Conservation (phyloP, 2,113 vertebrate species). For the Melierax canorus region DNA sequence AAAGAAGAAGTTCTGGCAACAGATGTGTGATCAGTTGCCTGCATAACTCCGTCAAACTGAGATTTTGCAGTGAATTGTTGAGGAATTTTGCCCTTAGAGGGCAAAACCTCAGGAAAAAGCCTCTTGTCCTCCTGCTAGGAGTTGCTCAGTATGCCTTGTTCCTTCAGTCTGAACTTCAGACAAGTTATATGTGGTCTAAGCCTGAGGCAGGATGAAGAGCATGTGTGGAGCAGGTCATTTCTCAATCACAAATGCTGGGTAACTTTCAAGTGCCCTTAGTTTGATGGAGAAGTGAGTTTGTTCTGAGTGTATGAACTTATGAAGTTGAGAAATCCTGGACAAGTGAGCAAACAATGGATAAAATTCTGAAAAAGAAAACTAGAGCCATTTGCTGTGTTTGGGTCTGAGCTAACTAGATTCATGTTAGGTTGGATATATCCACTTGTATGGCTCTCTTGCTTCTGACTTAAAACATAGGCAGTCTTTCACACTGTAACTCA, state of each 20-base stretch:
- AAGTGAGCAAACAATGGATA: background rate
- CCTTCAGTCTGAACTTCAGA: background rate
- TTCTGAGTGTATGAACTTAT: background rate
- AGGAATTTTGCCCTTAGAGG: background rate
- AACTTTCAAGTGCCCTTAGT: background rate
- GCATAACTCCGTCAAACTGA: background rate
- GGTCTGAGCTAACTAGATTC: background rate
- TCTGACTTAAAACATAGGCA: background rate
- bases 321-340: background rate
- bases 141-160: background rate
- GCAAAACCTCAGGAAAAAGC: background rate
- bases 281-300: background rate
- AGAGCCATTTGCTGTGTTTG: background rate
- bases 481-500: background rate
- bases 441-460: background rate
- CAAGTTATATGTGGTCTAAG: fast-evolving
- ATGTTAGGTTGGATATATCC: background rate
- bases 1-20: background rate
- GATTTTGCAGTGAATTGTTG: background rate
- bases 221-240: background rate
- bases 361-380: background rate
- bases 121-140: background rate
- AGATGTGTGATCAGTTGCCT: background rate
- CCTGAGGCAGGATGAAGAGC: background rate
- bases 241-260: background rate